Percentiles rank a stretch among this genome's conserved stretches.
phyloP scores from a whole-genome alignment of 2,888 invertebrate species.

The Noctua pronuba region DNA sequence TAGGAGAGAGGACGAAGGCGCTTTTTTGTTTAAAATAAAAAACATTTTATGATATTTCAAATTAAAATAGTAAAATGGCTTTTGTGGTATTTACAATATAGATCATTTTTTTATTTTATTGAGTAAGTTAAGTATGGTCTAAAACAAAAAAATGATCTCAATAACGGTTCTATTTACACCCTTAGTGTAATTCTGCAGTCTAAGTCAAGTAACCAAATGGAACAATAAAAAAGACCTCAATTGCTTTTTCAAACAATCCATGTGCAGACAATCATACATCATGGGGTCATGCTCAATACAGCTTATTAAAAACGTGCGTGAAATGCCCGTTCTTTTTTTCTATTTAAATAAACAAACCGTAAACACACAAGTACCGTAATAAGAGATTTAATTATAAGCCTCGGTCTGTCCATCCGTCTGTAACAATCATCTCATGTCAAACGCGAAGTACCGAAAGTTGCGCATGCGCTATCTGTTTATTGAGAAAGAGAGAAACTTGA shows the following conservation, averaged over 20 bases:
- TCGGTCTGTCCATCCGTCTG: slow-evolving; percentile 19
- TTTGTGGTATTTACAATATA: too few species aligned
- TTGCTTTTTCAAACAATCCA: neutral
- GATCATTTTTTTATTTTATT: too few species aligned
- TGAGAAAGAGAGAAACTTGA: slow-evolving; percentile 7
- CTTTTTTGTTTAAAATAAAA: too few species aligned
- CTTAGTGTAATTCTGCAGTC: neutral
- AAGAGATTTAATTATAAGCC: slow-evolving; percentile 53
- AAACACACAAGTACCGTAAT: slow-evolving; percentile 53
- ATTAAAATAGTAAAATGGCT: too few species aligned
- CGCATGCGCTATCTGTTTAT: slow-evolving; percentile 32
- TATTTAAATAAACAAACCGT: slow-evolving; percentile 31
- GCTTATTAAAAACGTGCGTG: slow-evolving; percentile 24
- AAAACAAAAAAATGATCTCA: too few species aligned
- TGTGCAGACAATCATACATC: neutral
- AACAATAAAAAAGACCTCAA: neutral
- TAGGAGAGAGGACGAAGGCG: too few species aligned
- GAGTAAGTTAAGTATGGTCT: too few species aligned
- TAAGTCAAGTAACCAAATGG: neutral
- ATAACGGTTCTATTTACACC: too few species aligned
- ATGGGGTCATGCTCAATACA: neutral
- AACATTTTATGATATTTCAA: too few species aligned
- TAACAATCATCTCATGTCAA: slow-evolving; percentile 34
- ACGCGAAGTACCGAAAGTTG: slow-evolving; percentile 28
- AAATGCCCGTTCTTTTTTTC: slow-evolving; percentile 1